Evolutionary conservation across 2,888 invertebrate genomes (phyloP).

Genomic region (Herminia tarsipennalis): DNA sequence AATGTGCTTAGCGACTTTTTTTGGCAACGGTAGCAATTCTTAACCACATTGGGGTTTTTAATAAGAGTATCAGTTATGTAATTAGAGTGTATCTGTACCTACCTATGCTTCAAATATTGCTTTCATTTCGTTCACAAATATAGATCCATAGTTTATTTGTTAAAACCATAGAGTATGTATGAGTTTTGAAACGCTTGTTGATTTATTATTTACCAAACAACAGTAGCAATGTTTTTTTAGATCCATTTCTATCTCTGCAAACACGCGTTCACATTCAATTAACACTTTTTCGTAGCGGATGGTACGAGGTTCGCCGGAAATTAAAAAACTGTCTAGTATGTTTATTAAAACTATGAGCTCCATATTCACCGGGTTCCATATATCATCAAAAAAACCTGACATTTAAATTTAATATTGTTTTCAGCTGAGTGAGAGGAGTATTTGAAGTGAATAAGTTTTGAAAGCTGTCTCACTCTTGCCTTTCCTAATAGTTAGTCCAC

Average conservation of each 20-base stretch:
- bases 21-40: no score
- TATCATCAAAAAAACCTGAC: conserved; percentile 11
- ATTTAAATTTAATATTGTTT: conserved; percentile 15
- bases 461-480: no score
- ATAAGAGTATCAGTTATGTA: no score
- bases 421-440: no score
- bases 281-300: conserved; percentile 78
- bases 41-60: no score
- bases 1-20: no score
- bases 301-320: conserved; percentile 74
- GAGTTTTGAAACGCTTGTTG: conserved; percentile 40
- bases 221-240: conserved; percentile 45
- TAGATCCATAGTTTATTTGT: conserved; percentile 30
- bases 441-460: no score
- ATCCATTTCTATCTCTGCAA: conserved; percentile 51
- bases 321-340: conserved; percentile 76
- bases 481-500: no score
- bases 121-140: conserved; percentile 32
- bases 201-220: conserved; percentile 43
- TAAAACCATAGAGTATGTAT: conserved; percentile 20
- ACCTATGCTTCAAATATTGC: conserved; percentile 20
- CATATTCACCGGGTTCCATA: conserved; percentile 23
- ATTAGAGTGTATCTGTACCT: background rate
- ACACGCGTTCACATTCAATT: conserved; percentile 71
- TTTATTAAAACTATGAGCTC: conserved; percentile 42